Evolutionary conservation across 64 coral and sea anemone genomes (phyloP).

Genomic region (Montipora efflorescens): DNA sequence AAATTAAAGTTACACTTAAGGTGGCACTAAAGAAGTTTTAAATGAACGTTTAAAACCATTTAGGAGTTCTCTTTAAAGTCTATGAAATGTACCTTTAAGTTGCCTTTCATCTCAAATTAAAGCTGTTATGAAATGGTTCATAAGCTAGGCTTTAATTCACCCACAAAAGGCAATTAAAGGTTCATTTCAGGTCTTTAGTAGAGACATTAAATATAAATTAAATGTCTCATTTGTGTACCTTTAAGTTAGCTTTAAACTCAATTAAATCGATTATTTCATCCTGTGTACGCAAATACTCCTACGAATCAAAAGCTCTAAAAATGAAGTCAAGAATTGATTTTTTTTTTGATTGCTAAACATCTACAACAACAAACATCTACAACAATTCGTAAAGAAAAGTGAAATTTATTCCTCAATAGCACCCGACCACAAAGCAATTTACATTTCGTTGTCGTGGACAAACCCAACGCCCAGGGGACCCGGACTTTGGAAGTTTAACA

Average conservation of each 20-base stretch:
- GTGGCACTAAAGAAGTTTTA: constrained; percentile 1
- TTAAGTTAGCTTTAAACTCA: background rate
- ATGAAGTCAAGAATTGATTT: no score
- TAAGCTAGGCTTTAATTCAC: constrained; percentile 6
- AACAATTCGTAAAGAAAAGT: no score
- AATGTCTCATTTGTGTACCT: background rate
- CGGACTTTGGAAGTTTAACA: no score
- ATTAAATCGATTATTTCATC: background rate
- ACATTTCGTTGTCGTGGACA: no score
- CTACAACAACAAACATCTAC: no score
- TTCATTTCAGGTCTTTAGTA: constrained; percentile 13
- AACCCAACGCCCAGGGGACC: no score
- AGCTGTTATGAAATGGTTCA: constrained; percentile 11
- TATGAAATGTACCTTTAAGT: constrained; percentile 19
- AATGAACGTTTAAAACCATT: background rate
- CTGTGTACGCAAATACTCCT: background rate
- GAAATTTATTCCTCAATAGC: no score
- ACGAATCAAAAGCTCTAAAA: no score
- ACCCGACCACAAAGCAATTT: no score
- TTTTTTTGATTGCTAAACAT: no score
- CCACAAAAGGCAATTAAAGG: constrained; percentile 9
- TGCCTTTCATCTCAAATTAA: background rate
- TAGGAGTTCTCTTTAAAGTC: background rate
- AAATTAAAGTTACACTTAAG: constrained; percentile 14
- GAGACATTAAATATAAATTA: constrained; percentile 7